Percentiles rank a stretch among this genome's conserved stretches.
Evolutionary conservation across 2,797 vertebrate genomes (phyloP).

Genomic region (Miichthys miiuy): DNA sequence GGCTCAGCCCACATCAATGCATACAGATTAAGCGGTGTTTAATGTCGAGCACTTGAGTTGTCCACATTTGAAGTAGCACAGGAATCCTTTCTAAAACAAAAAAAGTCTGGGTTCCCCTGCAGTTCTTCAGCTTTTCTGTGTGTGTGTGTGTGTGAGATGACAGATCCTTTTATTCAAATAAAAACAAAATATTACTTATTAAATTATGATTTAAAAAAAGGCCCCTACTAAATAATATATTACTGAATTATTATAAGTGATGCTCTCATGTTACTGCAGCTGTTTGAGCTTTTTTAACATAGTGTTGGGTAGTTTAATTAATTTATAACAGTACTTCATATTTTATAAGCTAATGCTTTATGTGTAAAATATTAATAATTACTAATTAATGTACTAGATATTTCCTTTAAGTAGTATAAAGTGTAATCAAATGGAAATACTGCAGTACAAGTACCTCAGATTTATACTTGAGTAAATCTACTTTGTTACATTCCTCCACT

Average conservation of each 20-base stretch:
- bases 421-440: constrained; percentile 5
- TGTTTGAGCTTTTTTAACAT: not conserved
- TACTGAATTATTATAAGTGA: constrained; percentile 1
- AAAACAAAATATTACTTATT: constrained; percentile 5
- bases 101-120: constrained; percentile 48
- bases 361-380: not conserved
- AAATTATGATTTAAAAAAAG: not conserved
- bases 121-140: constrained; percentile 48
- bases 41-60: constrained; percentile 62
- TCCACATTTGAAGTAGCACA: constrained; percentile 60
- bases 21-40: constrained; percentile 70
- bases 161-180: not conserved
- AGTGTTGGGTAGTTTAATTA: not conserved
- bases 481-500: not conserved
- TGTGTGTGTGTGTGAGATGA: not conserved
- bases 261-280: not conserved
- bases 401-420: not conserved
- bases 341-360: not conserved
- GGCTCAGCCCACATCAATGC: constrained; percentile 70
- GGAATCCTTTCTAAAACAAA: constrained; percentile 45
- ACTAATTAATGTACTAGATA: not conserved
- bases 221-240: not conserved
- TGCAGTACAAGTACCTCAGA: not conserved
- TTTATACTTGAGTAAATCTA: constrained; percentile 14
- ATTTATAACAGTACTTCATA: not conserved